Percentiles rank a stretch among this genome's conserved stretches.
phyloP scores from a whole-genome alignment of 2,797 vertebrate species.

The Eremophila alpestris region DNA sequence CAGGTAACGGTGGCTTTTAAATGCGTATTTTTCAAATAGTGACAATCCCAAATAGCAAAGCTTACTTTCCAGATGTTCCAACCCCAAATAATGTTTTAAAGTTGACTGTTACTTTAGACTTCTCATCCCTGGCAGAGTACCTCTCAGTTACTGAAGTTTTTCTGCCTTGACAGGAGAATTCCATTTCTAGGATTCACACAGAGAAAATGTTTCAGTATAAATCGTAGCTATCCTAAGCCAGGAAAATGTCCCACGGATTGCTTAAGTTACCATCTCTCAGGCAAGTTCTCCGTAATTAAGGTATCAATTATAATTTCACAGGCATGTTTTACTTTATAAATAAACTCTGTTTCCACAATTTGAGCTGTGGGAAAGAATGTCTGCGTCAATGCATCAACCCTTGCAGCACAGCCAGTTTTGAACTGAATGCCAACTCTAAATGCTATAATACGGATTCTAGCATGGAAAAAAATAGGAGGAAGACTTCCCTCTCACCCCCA shows the following conservation, averaged over 20 bases:
- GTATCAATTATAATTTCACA: slow-evolving; percentile 53
- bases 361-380: slow-evolving; percentile 51
- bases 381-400: neutral
- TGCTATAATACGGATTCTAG: neutral
- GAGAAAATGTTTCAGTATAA: neutral
- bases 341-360: slow-evolving; percentile 34
- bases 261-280: slow-evolving; percentile 4
- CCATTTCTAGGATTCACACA: neutral
- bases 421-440: neutral
- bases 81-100: neutral
- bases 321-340: slow-evolving; percentile 50
- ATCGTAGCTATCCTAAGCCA: neutral
- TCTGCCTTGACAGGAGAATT: slow-evolving; percentile 13
- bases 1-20: neutral
- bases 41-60: neutral
- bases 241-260: neutral
- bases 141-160: neutral
- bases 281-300: slow-evolving; percentile 39
- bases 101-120: neutral
- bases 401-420: neutral
- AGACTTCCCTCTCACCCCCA: neutral
- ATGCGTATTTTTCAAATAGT: neutral
- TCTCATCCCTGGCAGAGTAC: neutral
- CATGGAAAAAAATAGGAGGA: neutral
- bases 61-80: neutral